Percentiles rank a stretch among this genome's conserved stretches.
phyloP scores from a whole-genome alignment of 2,888 invertebrate species.

The Myathropa florea region DNA sequence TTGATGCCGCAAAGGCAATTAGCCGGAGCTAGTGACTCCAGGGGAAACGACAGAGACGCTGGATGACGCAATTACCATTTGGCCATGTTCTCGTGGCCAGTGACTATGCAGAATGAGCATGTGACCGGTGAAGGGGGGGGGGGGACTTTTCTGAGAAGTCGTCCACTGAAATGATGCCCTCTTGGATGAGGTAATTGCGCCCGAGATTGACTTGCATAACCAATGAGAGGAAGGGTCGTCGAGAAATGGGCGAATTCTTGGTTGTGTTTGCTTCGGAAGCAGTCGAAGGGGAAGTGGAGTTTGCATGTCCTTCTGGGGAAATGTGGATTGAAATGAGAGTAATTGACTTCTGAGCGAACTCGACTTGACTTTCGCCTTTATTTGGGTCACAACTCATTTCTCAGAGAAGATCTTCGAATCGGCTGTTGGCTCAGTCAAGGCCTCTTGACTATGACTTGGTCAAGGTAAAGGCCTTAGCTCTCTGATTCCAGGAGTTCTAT shows the following conservation, averaged over 20 bases:
- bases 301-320: too few species aligned
- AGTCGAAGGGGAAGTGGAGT: too few species aligned
- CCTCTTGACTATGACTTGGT: too few species aligned
- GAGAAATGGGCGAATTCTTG: not conserved
- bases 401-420: too few species aligned
- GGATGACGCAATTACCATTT: not conserved
- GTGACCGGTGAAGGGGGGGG: not conserved
- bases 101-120: not conserved
- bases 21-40: conserved; percentile 22
- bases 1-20: conserved; percentile 55
- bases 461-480: too few species aligned
- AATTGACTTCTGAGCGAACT: too few species aligned
- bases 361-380: too few species aligned
- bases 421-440: too few species aligned
- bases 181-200: not conserved
- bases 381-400: too few species aligned
- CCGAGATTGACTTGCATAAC: not conserved
- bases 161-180: not conserved
- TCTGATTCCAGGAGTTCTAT: too few species aligned
- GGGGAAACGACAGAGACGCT: not conserved
- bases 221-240: not conserved
- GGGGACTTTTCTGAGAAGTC: not conserved
- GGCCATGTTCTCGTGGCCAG: not conserved
- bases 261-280: too few species aligned
- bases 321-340: too few species aligned